Evolutionary conservation across 1,140 invertebrate genomes (phyloP), one percentile per base, ranked within the genome.

Genomic region (Lepidurus arcticus): DNA sequence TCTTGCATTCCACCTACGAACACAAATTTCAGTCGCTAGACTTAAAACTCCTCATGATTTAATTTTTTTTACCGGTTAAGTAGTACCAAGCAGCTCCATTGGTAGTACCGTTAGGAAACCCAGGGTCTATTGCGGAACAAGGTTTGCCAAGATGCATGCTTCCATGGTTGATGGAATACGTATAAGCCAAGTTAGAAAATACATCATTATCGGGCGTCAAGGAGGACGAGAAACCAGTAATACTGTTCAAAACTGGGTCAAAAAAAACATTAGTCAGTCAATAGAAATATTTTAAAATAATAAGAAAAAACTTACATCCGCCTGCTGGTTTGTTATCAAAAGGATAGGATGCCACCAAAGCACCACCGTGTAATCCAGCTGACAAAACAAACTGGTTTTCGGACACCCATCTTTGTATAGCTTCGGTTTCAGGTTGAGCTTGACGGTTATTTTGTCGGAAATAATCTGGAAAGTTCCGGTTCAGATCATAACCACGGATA

Each of bases 21-120:
- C 45, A 76, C 3, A 34, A 34, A 34, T 74, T 78, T 34, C 42
- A 42, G 26, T 73, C n/a, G 24, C 24, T 76, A 13, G 24, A 42
- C 7, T 8, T 9, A 44, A 42, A 3, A 77, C 73, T 1, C 21
- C 43, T 9, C 21, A 34, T 24, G 34, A 73, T 8, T 42, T 5
- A 21, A 7, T 16, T 5, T 45, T 74, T 42, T 81, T 81, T 83
- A 85, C 94, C 95, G 78, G 93, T 94, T 1, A 97, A 85, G 0
- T 93, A 93, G 85, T 96, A 96, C 94, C 94, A 96, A 74, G 92
- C 92, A 1, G 95, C 95, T 7, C 95, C 95, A 83, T 97, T 97
- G 13, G 94, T 96, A 80, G 96, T 96, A 10, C 95, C 95, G 82
- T 94, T 87, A 79, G 90, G 88, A 84, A 97, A 97, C 6, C 90